These are phyloP conservation scores for Brachionus koreanus DNA, from an alignment of 1,140 invertebrate genomes.

Conservation along the genomic window DNA sequence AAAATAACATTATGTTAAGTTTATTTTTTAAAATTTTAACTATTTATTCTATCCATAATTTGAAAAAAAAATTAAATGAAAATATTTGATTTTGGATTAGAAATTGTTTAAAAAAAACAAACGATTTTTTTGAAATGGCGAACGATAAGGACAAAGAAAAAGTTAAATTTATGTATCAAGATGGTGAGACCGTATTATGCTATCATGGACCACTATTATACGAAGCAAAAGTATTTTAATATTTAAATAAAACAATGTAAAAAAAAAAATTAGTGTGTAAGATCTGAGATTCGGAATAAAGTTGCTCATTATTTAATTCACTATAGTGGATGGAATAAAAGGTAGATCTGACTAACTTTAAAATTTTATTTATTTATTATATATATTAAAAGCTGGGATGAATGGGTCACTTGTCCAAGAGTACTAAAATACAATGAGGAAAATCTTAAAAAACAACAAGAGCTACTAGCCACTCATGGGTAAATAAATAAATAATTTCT, in stretches of 20 bases:
- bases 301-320: conserved; percentile 35
- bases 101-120: not conserved
- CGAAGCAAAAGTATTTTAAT: conserved; percentile 24
- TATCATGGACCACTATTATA: conserved; percentile 41
- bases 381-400: not conserved
- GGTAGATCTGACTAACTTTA: not conserved
- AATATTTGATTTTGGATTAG: too few species aligned
- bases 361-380: not conserved
- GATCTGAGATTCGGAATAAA: conserved; percentile 7
- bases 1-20: too few species aligned
- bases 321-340: conserved; percentile 42
- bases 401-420: conserved; percentile 36
- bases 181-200: conserved; percentile 39
- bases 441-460: conserved; percentile 44
- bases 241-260: not conserved
- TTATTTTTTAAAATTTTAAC: too few species aligned
- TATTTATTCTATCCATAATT: too few species aligned
- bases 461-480: conserved; percentile 41
- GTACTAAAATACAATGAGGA: conserved; percentile 41
- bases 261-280: not conserved
- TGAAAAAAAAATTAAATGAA: too few species aligned
- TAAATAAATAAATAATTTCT: not conserved
- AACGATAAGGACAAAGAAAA: conserved; percentile 26
- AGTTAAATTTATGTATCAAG: conserved; percentile 36
- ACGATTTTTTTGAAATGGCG: not conserved